phyloP scores from a whole-genome alignment of 2,113 vertebrate genomes.

The Lasiurus borealis region DNA sequence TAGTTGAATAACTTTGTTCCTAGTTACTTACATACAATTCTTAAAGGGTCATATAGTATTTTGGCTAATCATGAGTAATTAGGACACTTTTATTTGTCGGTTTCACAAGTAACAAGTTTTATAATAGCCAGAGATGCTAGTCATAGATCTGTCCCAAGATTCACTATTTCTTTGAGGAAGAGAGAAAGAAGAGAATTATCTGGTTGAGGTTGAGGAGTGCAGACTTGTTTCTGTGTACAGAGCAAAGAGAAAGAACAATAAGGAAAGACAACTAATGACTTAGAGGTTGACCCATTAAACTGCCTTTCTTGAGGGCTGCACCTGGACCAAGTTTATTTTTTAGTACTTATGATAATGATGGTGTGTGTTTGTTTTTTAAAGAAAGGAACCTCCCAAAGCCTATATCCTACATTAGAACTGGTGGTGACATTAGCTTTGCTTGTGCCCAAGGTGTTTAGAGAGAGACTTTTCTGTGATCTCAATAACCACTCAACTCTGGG shows the following conservation, averaged over 20 bases:
- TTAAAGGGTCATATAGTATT: constrained; percentile 77
- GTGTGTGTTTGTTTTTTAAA: background rate
- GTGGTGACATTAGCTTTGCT: constrained; percentile 73
- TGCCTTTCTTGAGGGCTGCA: constrained; percentile 82
- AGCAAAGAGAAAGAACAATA: constrained; percentile 57
- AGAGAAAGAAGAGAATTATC: constrained; percentile 60
- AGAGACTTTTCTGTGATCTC: constrained; percentile 78
- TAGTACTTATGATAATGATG: constrained; percentile 70
- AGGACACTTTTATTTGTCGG: constrained; percentile 73
- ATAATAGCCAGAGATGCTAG: constrained; percentile 73
- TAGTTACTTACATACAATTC: constrained; percentile 71
- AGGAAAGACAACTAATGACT: constrained; percentile 68
- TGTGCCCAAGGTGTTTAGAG: constrained; percentile 78
- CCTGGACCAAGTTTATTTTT: constrained; percentile 85
- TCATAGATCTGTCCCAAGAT: constrained; percentile 76
- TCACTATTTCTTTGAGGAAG: constrained; percentile 75
- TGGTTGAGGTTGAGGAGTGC: constrained; percentile 50
- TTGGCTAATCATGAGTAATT: constrained; percentile 77
- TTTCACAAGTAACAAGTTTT: constrained; percentile 83
- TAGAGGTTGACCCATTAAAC: constrained; percentile 74
- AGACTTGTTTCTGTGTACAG: constrained; percentile 55
- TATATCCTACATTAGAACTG: constrained; percentile 76
- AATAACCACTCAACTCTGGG: constrained; percentile 79
- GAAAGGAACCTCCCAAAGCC: constrained; percentile 74
- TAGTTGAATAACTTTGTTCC: constrained; percentile 74